Conservation (phyloP, 2,888 invertebrate genomes). For the Nomada hirtipes region DNA sequence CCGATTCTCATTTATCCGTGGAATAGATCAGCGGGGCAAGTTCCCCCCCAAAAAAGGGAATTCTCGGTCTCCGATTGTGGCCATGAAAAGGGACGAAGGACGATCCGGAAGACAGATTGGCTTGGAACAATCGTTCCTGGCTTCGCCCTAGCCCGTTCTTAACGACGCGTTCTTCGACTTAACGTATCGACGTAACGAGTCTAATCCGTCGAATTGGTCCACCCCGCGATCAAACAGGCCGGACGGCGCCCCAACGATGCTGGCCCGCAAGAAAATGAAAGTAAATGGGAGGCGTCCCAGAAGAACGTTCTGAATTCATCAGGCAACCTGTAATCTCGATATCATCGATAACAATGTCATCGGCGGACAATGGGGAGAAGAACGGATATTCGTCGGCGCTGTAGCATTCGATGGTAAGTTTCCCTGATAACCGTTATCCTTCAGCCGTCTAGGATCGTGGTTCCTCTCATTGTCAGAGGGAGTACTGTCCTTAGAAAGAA, state of each 20-base stretch:
- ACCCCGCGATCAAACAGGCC: constrained; percentile 8
- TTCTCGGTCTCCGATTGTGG: constrained; percentile 18
- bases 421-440: constrained; percentile 9
- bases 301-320: constrained; percentile 70
- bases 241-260: constrained; percentile 18
- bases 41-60: constrained; percentile 32
- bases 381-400: constrained; percentile 20
- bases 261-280: constrained; percentile 46
- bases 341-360: constrained; percentile 78
- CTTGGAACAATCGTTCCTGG: constrained; percentile 55
- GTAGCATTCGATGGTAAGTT: not conserved
- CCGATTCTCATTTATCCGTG: constrained; percentile 48
- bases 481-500: not conserved
- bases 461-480: not conserved
- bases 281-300: constrained; percentile 32
- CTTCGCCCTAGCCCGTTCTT: constrained; percentile 40
- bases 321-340: constrained; percentile 76
- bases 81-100: constrained; percentile 47
- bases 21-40: constrained; percentile 44
- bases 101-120: constrained; percentile 66
- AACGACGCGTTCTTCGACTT: constrained; percentile 68
- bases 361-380: constrained; percentile 69
- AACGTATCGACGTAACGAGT: constrained; percentile 71
- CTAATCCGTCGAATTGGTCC: constrained; percentile 62
- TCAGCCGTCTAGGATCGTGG: constrained; percentile 10